These are phyloP conservation scores for Nannobrachium achirus DNA, from an alignment of 2,113 vertebrate genomes.

Conservation along the genomic window DNA sequence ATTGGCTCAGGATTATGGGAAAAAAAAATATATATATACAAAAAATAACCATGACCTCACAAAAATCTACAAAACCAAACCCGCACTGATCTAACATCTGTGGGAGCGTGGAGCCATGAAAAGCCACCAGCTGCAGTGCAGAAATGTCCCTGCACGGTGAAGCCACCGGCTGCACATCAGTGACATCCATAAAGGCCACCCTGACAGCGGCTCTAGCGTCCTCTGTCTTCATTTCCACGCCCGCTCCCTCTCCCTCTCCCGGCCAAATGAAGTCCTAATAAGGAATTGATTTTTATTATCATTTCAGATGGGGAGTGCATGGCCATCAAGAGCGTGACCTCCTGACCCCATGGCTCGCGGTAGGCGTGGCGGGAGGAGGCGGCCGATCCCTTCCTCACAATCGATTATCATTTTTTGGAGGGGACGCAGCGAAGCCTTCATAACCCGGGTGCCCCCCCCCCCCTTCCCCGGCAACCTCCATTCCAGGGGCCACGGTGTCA, in stretches of 20 bases:
- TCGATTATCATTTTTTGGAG: constrained; percentile 43
- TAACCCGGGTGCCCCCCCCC: constrained; percentile 25
- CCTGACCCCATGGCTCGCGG: constrained; percentile 69
- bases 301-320: constrained; percentile 33
- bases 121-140: too few relatives aligned
- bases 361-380: constrained; percentile 51
- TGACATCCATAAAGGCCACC: constrained; percentile 67
- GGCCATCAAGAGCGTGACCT: constrained; percentile 63
- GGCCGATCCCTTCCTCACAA: constrained; percentile 41
- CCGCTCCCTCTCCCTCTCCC: constrained; percentile 36
- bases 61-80: too few relatives aligned
- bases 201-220: constrained; percentile 62
- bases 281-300: constrained; percentile 76
- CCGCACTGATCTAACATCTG: too few relatives aligned
- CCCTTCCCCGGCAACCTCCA: too few relatives aligned
- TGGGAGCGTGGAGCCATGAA: too few relatives aligned
- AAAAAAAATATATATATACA: too few relatives aligned
- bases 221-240: constrained; percentile 73
- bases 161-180: too few relatives aligned
- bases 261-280: constrained; percentile 75
- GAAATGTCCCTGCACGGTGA: too few relatives aligned
- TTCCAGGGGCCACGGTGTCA: constrained; percentile 30
- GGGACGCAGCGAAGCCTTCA: constrained; percentile 40
- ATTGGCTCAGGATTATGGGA: too few relatives aligned
- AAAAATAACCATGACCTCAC: too few relatives aligned